These are phyloP conservation scores for Drosophila ironensis DNA, from an alignment of 1,140 invertebrate genomes.

Conservation along the genomic window DNA sequence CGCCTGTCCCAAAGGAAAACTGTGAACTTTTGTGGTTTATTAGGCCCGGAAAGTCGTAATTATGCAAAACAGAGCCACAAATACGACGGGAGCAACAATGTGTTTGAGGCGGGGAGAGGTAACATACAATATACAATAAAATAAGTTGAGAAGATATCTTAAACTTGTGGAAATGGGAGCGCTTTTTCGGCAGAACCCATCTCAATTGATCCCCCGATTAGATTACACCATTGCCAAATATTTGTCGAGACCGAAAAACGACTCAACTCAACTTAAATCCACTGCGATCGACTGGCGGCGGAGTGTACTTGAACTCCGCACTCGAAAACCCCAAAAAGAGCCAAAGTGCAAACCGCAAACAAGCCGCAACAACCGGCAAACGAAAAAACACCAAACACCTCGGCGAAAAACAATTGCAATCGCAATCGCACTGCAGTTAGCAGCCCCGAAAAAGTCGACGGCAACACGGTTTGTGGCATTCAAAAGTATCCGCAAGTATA, in stretches of 20 bases:
- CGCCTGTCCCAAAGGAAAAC: slow-evolving; percentile 39
- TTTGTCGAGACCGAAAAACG: slow-evolving; percentile 17
- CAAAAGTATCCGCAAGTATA: too few relatives aligned
- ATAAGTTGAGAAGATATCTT: too few relatives aligned
- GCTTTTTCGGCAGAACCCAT: neutral
- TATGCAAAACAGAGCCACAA: slow-evolving; percentile 52
- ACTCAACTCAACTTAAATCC: too few relatives aligned
- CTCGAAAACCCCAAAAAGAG: slow-evolving; percentile 22
- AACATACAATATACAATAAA: too few relatives aligned
- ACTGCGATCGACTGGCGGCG: too few relatives aligned
- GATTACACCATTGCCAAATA: slow-evolving; percentile 49
- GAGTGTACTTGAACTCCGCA: slow-evolving; percentile 63
- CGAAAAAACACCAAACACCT: slow-evolving; percentile 5
- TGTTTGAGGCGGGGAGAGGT: neutral
- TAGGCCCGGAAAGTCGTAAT: slow-evolving; percentile 63
- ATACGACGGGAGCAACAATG: slow-evolving; percentile 1
- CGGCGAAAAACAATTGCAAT: slow-evolving; percentile 16
- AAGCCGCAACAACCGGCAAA: slow-evolving; percentile 5
- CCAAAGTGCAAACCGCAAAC: slow-evolving; percentile 46
- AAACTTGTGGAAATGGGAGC: neutral
- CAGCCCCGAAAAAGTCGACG: slow-evolving; percentile 17
- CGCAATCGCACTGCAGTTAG: slow-evolving; percentile 20
- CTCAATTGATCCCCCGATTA: slow-evolving; percentile 2
- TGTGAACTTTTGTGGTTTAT: slow-evolving; percentile 64
- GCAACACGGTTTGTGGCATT: slow-evolving; percentile 63